Evolutionary conservation across 2,797 vertebrate genomes (phyloP).

Genomic region (Leptatherina wallacei): DNA sequence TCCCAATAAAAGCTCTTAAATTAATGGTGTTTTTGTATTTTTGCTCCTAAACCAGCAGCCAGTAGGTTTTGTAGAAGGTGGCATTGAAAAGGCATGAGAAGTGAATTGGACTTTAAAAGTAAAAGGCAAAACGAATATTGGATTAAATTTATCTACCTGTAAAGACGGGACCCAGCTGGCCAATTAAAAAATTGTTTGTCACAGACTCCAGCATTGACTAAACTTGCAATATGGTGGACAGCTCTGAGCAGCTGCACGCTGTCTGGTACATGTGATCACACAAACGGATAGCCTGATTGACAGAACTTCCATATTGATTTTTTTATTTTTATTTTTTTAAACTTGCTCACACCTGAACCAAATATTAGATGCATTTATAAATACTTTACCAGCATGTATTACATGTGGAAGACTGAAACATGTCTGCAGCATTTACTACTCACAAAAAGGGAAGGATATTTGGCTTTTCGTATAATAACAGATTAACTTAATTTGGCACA

Average conservation of each 20-base stretch:
- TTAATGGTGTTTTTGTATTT: constrained; percentile 12
- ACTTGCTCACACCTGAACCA: background rate
- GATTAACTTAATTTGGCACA: too few species aligned
- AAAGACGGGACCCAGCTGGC: too few species aligned
- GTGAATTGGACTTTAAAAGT: too few species aligned
- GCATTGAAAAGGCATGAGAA: background rate
- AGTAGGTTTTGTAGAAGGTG: constrained; percentile 51
- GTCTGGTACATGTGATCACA: background rate
- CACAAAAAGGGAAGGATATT: too few species aligned
- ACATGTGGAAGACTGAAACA: too few species aligned
- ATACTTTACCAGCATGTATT: too few species aligned
- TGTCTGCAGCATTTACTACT: too few species aligned
- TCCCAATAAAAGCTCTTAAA: constrained; percentile 71
- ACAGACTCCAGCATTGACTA: background rate
- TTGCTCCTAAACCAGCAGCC: constrained; percentile 29
- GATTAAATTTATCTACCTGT: too few species aligned
- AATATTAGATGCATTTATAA: background rate
- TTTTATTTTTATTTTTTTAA: background rate
- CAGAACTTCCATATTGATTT: background rate
- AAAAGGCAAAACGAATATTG: too few species aligned
- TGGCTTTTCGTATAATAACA: too few species aligned
- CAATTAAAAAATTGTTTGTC: too few species aligned
- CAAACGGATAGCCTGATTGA: background rate
- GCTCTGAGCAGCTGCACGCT: background rate
- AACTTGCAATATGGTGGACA: background rate